A percentile compares a stretch with the other conserved stretches of the same genome.
Evolutionary conservation across 2,888 invertebrate genomes (phyloP).

Genomic region (Parnassius apollo): DNA sequence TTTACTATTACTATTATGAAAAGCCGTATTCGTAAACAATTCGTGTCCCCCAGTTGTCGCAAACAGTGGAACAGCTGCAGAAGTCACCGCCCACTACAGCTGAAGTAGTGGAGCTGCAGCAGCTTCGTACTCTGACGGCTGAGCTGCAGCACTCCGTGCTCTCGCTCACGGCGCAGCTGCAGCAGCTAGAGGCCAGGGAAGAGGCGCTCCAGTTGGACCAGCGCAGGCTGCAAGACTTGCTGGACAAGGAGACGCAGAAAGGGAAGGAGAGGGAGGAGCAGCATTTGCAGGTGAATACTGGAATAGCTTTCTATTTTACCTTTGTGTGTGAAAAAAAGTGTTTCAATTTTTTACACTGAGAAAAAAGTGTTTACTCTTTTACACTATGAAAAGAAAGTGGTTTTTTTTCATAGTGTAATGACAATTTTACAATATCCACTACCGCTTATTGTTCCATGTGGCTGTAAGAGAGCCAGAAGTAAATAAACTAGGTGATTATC

Average conservation of each 20-base stretch:
- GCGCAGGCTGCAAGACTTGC: constrained; percentile 65
- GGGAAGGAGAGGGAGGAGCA: constrained; percentile 61
- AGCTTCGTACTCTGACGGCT: constrained; percentile 72
- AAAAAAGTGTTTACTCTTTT: too few relatives aligned
- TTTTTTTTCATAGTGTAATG: too few relatives aligned
- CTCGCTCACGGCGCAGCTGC: constrained; percentile 77
- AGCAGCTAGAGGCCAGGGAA: constrained; percentile 72
- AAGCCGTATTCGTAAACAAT: neutral
- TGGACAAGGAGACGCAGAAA: constrained; percentile 71
- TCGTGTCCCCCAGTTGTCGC: constrained; percentile 47
- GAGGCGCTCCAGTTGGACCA: constrained; percentile 69
- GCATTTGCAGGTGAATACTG: constrained; percentile 49
- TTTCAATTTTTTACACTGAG: too few relatives aligned
- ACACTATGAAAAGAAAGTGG: too few relatives aligned
- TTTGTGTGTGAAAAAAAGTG: too few relatives aligned
- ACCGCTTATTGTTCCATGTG: too few relatives aligned
- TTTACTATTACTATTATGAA: too few relatives aligned
- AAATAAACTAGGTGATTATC: too few relatives aligned
- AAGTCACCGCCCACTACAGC: constrained; percentile 38
- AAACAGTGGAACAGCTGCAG: constrained; percentile 56
- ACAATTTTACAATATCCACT: too few relatives aligned
- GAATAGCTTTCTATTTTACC: too few relatives aligned
- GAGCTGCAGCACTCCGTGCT: constrained; percentile 82
- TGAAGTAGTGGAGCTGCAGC: constrained; percentile 63
- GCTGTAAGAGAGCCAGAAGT: too few relatives aligned